phyloP scores from a whole-genome alignment of 2,113 vertebrate species.

The Macquaria ambigua region DNA sequence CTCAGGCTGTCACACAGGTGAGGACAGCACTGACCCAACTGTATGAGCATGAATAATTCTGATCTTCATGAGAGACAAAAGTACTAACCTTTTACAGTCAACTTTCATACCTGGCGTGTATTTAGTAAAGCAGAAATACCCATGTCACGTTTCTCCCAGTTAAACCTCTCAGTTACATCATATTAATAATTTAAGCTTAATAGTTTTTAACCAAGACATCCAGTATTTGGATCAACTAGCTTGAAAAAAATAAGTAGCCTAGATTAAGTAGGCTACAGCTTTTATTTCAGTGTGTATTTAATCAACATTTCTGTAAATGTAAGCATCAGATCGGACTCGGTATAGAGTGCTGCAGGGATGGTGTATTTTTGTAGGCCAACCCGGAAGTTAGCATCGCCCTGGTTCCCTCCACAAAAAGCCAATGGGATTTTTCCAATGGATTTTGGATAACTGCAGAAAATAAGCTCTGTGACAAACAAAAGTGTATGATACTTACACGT shows the following conservation, averaged over 20 bases:
- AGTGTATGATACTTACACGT: too few species aligned
- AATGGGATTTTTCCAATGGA: too few species aligned
- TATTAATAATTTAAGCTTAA: background rate
- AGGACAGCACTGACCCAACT: background rate
- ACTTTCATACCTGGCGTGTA: background rate
- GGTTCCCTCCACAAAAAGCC: too few species aligned
- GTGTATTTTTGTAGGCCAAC: too few species aligned
- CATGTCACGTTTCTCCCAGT: background rate
- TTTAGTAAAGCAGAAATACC: background rate
- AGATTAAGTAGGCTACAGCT: too few species aligned
- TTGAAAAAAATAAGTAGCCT: too few species aligned
- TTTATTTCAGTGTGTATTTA: too few species aligned
- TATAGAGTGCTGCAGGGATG: too few species aligned
- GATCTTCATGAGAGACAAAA: background rate
- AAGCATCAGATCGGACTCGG: background rate
- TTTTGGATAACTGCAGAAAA: too few species aligned
- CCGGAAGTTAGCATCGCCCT: too few species aligned
- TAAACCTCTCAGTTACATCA: background rate
- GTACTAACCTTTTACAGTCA: too few species aligned
- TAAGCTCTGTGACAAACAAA: too few species aligned
- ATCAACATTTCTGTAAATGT: background rate
- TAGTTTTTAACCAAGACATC: background rate
- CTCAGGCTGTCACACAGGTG: slow-evolving; percentile 93
- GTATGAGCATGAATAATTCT: background rate
- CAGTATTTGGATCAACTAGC: background rate